Evolutionary conservation across 2,888 invertebrate species (phyloP).

Genomic region (Conus canariensis): DNA sequence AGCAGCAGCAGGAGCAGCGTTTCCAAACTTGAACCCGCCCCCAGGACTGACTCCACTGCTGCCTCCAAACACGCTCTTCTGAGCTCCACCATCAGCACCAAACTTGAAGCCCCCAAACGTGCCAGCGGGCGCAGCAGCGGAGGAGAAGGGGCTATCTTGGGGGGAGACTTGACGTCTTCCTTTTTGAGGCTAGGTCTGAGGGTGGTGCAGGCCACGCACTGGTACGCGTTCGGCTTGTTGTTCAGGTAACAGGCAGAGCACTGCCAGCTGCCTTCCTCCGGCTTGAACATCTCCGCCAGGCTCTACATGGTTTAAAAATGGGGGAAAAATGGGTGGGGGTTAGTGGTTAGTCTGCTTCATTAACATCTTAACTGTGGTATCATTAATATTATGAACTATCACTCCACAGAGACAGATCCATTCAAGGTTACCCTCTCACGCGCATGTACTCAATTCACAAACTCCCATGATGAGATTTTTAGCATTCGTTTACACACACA

Average conservation of each 20-base stretch:
- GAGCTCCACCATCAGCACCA: not conserved
- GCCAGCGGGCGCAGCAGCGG: slow-evolving; percentile 4
- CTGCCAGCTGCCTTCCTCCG: slow-evolving; percentile 83
- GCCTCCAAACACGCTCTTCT: slow-evolving; percentile 7
- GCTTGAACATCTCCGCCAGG: slow-evolving; percentile 80
- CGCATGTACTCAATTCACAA: too few relatives aligned
- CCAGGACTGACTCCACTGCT: not conserved
- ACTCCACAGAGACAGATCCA: too few relatives aligned
- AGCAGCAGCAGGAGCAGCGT: not conserved
- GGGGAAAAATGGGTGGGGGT: not conserved
- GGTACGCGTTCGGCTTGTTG: slow-evolving; percentile 79
- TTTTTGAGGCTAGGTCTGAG: slow-evolving; percentile 70
- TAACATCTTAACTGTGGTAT: too few relatives aligned
- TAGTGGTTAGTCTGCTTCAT: not conserved
- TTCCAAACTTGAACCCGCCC: slow-evolving; percentile 47
- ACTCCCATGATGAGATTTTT: too few relatives aligned
- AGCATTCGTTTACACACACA: too few relatives aligned
- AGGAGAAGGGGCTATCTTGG: slow-evolving; percentile 27
- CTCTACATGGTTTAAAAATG: slow-evolving; percentile 28
- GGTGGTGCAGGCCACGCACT: slow-evolving; percentile 73
- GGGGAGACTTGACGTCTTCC: slow-evolving; percentile 54
- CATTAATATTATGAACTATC: too few relatives aligned
- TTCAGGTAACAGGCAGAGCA: slow-evolving; percentile 84
- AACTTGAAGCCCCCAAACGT: slow-evolving; percentile 48
- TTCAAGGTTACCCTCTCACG: too few relatives aligned